These are phyloP conservation scores for Oscheius sp. DNA, from an alignment of 1,140 invertebrate genomes.

Conservation along the genomic window DNA sequence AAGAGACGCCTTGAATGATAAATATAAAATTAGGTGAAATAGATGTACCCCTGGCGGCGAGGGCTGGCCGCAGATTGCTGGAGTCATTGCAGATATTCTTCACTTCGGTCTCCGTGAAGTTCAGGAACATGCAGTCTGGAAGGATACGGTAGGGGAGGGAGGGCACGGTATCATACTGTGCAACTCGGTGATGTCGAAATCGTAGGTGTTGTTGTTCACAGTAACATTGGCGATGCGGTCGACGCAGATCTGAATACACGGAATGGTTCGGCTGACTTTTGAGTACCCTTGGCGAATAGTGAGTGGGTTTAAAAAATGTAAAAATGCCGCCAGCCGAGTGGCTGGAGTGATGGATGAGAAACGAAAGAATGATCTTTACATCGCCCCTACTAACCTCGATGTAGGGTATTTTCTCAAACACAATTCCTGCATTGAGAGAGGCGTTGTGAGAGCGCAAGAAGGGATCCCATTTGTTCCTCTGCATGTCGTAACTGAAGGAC, in stretches of 20 bases:
- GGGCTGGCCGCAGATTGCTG: constrained; percentile 31
- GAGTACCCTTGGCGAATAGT: no score
- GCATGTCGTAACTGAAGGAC: constrained; percentile 80
- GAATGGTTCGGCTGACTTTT: background rate
- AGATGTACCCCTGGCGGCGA: constrained; percentile 14
- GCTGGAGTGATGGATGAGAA: background rate
- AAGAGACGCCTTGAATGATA: constrained; percentile 47
- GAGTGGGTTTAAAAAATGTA: background rate
- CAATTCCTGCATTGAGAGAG: constrained; percentile 1
- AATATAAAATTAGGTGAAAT: background rate
- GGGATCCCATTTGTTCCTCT: constrained; percentile 70
- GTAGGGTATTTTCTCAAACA: constrained; percentile 74
- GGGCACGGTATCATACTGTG: constrained; percentile 64
- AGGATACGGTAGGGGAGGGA: background rate
- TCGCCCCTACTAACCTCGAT: constrained; percentile 59
- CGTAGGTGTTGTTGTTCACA: constrained; percentile 74
- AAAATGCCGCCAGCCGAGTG: background rate
- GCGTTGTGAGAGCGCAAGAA: constrained; percentile 3
- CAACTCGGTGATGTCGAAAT: constrained; percentile 78
- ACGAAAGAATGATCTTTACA: constrained; percentile 33
- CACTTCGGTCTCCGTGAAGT: constrained; percentile 63
- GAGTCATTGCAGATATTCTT: constrained; percentile 58
- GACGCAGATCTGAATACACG: constrained; percentile 45
- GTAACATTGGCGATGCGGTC: constrained; percentile 56
- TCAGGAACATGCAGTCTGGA: constrained; percentile 46